Percentiles rank a stretch among this genome's conserved stretches.
Conservation (phyloP, 2,113 vertebrate genomes). For the Proteles cristata region DNA sequence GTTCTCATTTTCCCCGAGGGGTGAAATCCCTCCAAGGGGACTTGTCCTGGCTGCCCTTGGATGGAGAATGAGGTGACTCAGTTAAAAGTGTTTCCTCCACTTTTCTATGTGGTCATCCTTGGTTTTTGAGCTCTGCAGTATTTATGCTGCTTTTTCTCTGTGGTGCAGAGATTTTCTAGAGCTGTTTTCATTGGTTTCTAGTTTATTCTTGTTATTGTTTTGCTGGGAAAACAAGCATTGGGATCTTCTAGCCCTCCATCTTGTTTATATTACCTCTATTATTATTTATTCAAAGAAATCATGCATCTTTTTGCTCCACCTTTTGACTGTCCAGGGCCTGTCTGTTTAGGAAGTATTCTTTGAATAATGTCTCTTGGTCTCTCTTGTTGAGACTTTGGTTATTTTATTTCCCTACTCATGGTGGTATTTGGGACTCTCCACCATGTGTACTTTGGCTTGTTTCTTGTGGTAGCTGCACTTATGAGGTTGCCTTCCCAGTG, state of each 20-base stretch:
- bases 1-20: not conserved
- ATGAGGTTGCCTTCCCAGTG: too few species aligned
- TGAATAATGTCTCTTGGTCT: too few species aligned
- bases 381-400: too few species aligned
- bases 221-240: not conserved
- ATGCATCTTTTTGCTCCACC: not conserved
- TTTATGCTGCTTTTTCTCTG: not conserved
- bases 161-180: not conserved
- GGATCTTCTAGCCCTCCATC: not conserved
- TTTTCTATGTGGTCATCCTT: not conserved
- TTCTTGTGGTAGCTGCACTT: too few species aligned
- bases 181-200: not conserved
- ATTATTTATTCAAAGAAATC: not conserved
- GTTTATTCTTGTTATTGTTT: not conserved
- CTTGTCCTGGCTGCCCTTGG: not conserved
- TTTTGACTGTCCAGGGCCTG: not conserved
- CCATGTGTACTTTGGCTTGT: too few species aligned
- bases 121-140: not conserved
- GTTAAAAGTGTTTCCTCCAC: too few species aligned
- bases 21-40: not conserved
- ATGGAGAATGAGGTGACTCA: not conserved
- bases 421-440: too few species aligned
- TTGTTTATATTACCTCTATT: not conserved
- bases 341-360: too few species aligned
- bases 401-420: too few species aligned